phyloP scores from a whole-genome alignment of 2,888 invertebrate genomes.

The Pelosia muscerda region DNA sequence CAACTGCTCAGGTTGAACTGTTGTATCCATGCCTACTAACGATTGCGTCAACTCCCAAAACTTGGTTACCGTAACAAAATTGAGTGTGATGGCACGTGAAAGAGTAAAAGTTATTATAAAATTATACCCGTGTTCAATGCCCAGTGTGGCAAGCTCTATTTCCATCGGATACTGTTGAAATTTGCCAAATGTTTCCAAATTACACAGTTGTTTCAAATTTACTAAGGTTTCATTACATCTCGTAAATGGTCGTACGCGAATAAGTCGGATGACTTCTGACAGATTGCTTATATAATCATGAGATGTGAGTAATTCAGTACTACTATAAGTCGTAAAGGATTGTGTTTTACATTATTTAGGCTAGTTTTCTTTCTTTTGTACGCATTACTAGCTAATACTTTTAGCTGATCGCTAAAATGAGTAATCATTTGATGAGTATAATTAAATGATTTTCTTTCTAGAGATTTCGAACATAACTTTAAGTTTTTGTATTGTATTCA shows the following conservation, averaged over 20 bases:
- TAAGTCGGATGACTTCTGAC: conserved; percentile 17
- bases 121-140: conserved; percentile 32
- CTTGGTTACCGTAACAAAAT: not conserved
- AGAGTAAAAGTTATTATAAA: not conserved
- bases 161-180: conserved; percentile 27
- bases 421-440: not conserved
- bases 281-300: not conserved
- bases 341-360: not conserved
- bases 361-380: not conserved
- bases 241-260: conserved; percentile 32
- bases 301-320: not conserved
- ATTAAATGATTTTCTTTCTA: not conserved
- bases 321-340: not conserved
- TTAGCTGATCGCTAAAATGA: not conserved
- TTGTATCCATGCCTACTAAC: not conserved
- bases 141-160: conserved; percentile 33
- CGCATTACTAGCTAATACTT: not conserved
- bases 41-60: not conserved
- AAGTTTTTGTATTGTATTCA: not conserved
- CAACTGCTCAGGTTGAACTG: not conserved
- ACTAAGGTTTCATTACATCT: conserved; percentile 1
- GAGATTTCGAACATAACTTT: not conserved
- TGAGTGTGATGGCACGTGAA: not conserved
- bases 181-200: not conserved
- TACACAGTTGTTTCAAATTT: conserved; percentile 4